phyloP scores from a whole-genome alignment of 2,888 invertebrate genomes.

The Molorchus minor region DNA sequence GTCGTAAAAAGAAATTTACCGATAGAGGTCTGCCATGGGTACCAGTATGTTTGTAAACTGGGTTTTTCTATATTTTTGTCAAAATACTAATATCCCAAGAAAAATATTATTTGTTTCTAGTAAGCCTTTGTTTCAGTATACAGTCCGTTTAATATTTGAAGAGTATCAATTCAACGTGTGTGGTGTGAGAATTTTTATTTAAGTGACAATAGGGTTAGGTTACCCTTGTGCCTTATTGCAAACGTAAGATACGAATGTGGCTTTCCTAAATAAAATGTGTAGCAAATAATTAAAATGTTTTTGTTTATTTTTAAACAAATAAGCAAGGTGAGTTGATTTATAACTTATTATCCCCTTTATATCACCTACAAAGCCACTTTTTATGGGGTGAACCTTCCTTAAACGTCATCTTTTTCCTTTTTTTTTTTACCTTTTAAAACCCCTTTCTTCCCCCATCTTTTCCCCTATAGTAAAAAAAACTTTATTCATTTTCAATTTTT shows the following conservation, averaged over 20 bases:
- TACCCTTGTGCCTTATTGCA: slow-evolving; percentile 62
- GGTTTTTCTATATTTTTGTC: slow-evolving; percentile 63
- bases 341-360: slow-evolving; percentile 34
- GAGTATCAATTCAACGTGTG: slow-evolving; percentile 39
- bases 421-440: too few relatives aligned
- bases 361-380: slow-evolving; percentile 50
- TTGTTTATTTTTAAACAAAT: slow-evolving; percentile 42
- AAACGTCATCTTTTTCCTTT: slow-evolving; percentile 45
- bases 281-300: slow-evolving; percentile 52
- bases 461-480: slow-evolving; percentile 1
- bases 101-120: slow-evolving; percentile 40
- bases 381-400: slow-evolving; percentile 44
- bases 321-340: slow-evolving; percentile 48
- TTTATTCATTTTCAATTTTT: not conserved
- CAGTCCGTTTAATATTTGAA: slow-evolving; percentile 28
- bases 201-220: slow-evolving; percentile 62
- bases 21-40: slow-evolving; percentile 62
- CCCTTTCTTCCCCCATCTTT: too few relatives aligned
- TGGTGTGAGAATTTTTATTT: slow-evolving; percentile 43
- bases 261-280: slow-evolving; percentile 47
- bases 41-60: slow-evolving; percentile 67
- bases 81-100: slow-evolving; percentile 52
- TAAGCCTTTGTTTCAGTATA: slow-evolving; percentile 36
- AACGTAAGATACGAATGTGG: slow-evolving; percentile 51
- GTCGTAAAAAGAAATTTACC: slow-evolving; percentile 51